Evolutionary conservation across 2,113 vertebrate genomes (phyloP), one percentile per base, ranked within the genome.

Genomic region (Synodontis membranacea): DNA sequence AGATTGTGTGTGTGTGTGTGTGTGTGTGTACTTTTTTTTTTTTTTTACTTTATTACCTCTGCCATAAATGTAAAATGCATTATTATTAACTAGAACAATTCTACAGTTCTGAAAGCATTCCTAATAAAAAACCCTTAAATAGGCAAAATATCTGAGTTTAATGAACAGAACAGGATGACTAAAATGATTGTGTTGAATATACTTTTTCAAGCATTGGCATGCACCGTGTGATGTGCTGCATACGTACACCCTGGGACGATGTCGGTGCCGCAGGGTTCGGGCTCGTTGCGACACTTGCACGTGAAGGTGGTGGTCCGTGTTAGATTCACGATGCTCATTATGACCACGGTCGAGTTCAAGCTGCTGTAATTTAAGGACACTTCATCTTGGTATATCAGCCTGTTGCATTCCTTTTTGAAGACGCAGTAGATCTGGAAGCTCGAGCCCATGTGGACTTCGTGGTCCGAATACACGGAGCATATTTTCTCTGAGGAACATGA

Each of bases 231-330:
- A n/a, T 44, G 54, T 17, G 28, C 28, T 54, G 37, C 39, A 39
- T 83, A 94, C 94, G 91, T 92, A 96, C 95, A 93, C 85, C 94
- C 95, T 44, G 90, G 80, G 9, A 39, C 48, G 80, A 96, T 91
- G 90, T 96, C 95, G 0, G 93, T 58, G 85, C 95, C 95, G 86
- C 95, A 96, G n/a, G 91, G 84, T 21, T 93, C 92, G 28, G 9
- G 14, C 23, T 37, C 0, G 5, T 12, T 34, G 0, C 19, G 4
- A 58, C 93, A 93, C 0, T 21, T 15, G 74, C 95, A 96, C 88
- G 92, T 92, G 87, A 87, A 94, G 0, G 92, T 94, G n/a, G 28
- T 88, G 52, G 84, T 70, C 34, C 83, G 37, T 31, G 87, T 91
- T 60, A 95, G 91, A 64, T 94, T 92, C 2, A 15, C 3, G 70